Percentiles rank a stretch among this genome's conserved stretches.
These are phyloP conservation scores for Pluvialis apricaria DNA, from an alignment of 2,113 vertebrate genomes.

Conservation along the genomic window DNA sequence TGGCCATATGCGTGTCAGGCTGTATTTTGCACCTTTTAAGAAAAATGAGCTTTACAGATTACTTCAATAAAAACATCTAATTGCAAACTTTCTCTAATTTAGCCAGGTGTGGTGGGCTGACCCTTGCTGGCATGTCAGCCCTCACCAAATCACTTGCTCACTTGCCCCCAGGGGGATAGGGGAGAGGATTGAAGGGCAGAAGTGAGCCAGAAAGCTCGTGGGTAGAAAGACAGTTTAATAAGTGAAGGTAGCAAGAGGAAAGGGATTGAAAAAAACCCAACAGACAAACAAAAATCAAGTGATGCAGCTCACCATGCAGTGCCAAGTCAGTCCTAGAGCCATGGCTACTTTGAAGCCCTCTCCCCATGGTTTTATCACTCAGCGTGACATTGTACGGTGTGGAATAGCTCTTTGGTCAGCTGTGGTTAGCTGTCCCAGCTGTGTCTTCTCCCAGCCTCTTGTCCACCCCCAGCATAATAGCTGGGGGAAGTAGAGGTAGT, in stretches of 20 bases:
- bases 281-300: neutral
- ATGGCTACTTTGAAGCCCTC: neutral
- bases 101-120: neutral
- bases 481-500: neutral
- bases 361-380: neutral
- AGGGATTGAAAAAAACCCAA: neutral
- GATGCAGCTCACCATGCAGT: neutral
- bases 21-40: neutral
- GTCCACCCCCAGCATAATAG: neutral
- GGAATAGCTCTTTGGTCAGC: neutral
- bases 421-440: neutral
- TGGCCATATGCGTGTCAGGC: neutral
- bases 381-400: neutral
- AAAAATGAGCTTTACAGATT: neutral
- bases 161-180: rapidly evolving
- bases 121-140: neutral
- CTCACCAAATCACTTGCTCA: neutral
- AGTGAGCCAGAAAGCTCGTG: neutral
- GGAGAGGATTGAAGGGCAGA: neutral
- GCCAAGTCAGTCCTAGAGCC: neutral
- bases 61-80: neutral
- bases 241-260: neutral
- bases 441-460: neutral
- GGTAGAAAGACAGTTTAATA: neutral
- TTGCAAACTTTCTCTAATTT: neutral